These are phyloP conservation scores for Ostrea denselamellosa DNA, from an alignment of 1,140 invertebrate species.

Conservation along the genomic window DNA sequence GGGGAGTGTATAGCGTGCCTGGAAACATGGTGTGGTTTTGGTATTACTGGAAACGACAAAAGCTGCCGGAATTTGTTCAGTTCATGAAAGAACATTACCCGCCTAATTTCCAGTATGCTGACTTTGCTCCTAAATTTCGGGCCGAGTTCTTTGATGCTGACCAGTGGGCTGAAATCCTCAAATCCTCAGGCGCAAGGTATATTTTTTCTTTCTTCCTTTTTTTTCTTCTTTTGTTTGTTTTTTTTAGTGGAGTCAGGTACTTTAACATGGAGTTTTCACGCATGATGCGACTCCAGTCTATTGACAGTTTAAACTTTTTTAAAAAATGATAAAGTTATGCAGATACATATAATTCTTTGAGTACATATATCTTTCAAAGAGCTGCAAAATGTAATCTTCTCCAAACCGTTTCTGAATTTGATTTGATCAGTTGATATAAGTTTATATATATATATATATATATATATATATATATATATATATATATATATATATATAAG, in stretches of 20 bases:
- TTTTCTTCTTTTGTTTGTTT: neutral
- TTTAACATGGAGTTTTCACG: neutral
- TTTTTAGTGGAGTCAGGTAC: too few species aligned
- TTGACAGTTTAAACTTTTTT: too few species aligned
- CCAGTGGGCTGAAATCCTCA: conserved; percentile 64
- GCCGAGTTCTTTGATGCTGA: conserved; percentile 66
- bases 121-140: conserved; percentile 68
- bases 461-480: too few species aligned
- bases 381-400: too few species aligned
- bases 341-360: too few species aligned
- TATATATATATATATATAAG: too few species aligned
- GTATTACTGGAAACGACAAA: conserved; percentile 68
- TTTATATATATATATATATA: too few species aligned
- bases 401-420: too few species aligned
- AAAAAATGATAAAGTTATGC: too few species aligned
- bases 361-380: too few species aligned
- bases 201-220: neutral
- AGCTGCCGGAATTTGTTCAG: conserved; percentile 50
- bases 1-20: conserved; percentile 73
- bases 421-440: too few species aligned
- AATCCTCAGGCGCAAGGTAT: conserved; percentile 66
- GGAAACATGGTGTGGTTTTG: conserved; percentile 69
- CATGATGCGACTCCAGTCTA: too few species aligned
- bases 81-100: conserved; percentile 74
- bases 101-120: conserved; percentile 71